A percentile compares a stretch with the other conserved stretches of the same genome.
Evolutionary conservation across 2,797 vertebrate genomes (phyloP).

Genomic region (Sebastes vulpes): DNA sequence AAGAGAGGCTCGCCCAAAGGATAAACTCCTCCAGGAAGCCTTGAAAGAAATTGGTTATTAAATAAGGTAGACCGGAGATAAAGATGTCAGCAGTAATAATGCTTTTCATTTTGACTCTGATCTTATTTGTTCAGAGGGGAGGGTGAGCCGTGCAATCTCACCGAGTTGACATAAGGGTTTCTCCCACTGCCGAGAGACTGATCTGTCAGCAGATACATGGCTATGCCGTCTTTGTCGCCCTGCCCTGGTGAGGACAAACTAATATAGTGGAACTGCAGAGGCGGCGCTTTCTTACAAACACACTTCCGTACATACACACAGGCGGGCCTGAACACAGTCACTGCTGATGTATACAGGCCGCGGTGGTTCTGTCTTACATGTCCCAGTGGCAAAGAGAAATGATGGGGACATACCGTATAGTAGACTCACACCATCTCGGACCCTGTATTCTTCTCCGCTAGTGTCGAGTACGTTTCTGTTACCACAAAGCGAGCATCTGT

Average conservation of each 20-base stretch:
- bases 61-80: slow-evolving; percentile 75
- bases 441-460: not conserved
- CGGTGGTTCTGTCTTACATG: not conserved
- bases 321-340: not conserved
- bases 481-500: not conserved
- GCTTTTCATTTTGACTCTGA: slow-evolving; percentile 79
- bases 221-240: slow-evolving; percentile 42
- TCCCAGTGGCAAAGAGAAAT: slow-evolving; percentile 18
- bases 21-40: slow-evolving; percentile 70
- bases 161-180: slow-evolving; percentile 68
- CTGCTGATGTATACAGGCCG: slow-evolving; percentile 5
- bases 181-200: slow-evolving; percentile 57
- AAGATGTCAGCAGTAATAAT: slow-evolving; percentile 82
- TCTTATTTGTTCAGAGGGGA: slow-evolving; percentile 78
- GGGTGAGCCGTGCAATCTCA: slow-evolving; percentile 46
- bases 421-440: slow-evolving; percentile 1
- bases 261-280: slow-evolving; percentile 68
- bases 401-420: slow-evolving; percentile 17
- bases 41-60: slow-evolving; percentile 78
- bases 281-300: slow-evolving; percentile 46
- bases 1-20: slow-evolving; percentile 58
- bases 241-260: slow-evolving; percentile 63
- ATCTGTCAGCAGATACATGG: slow-evolving; percentile 73
- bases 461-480: not conserved
- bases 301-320: slow-evolving; percentile 24